Evolutionary conservation across 2,888 invertebrate genomes (phyloP).

Genomic region (Trissoscelio sp.): DNA sequence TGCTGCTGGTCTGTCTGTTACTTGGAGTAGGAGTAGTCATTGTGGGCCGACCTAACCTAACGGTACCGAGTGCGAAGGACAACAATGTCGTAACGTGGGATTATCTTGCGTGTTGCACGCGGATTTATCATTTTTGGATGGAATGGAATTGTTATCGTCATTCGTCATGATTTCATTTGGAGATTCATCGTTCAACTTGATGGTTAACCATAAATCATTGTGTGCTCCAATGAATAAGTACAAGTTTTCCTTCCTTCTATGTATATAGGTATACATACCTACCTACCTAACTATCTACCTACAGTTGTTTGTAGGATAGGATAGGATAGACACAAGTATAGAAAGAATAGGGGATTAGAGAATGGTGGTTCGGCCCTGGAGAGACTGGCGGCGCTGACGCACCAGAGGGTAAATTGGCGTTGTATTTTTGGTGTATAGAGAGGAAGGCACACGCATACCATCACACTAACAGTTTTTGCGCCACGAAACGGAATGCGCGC

Average conservation of each 20-base stretch:
- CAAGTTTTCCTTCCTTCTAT: too few species aligned
- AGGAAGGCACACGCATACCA: conserved; percentile 10
- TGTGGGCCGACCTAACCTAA: conserved; percentile 53
- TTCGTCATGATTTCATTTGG: too few species aligned
- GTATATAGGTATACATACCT: too few species aligned
- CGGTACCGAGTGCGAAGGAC: conserved; percentile 58
- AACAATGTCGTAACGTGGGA: conserved; percentile 45
- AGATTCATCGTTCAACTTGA: too few species aligned
- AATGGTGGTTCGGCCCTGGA: conserved; percentile 39
- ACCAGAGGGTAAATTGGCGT: conserved; percentile 28
- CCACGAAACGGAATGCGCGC: conserved; percentile 66
- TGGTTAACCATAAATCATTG: too few species aligned
- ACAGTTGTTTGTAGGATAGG: too few species aligned
- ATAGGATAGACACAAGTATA: too few species aligned
- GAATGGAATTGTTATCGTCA: too few species aligned
- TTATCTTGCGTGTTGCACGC: background rate
- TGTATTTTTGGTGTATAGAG: conserved; percentile 52
- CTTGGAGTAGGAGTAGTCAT: background rate
- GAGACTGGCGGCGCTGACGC: conserved; percentile 41
- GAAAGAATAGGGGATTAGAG: background rate
- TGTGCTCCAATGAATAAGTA: too few species aligned
- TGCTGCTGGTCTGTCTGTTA: too few species aligned
- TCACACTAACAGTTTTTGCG: conserved; percentile 29
- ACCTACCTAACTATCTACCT: too few species aligned
- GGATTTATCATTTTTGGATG: too few species aligned